Percentiles rank a stretch among this genome's conserved stretches.
Evolutionary conservation across 2,888 invertebrate genomes (phyloP).

Genomic region (Sphaerophoria taeniata): DNA sequence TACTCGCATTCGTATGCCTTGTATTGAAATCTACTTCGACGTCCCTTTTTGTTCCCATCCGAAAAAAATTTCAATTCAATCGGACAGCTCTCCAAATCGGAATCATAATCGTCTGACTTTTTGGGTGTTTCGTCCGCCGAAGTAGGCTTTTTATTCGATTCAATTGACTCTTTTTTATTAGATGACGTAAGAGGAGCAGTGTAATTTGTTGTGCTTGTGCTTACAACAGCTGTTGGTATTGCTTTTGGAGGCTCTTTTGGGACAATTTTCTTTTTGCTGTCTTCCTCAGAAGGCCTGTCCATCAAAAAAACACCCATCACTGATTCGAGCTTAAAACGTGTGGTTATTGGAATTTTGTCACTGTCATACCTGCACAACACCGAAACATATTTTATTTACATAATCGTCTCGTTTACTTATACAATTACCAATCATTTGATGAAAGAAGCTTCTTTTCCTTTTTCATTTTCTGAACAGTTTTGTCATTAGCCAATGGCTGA

Average conservation of each 20-base stretch:
- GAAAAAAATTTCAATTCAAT: conserved; percentile 62
- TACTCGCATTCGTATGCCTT: conserved; percentile 78
- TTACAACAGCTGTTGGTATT: not conserved
- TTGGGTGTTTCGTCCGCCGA: conserved; percentile 26
- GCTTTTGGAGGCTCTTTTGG: not conserved
- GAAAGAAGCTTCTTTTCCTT: conserved; percentile 76
- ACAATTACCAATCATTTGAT: conserved; percentile 77
- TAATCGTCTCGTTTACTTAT: not conserved
- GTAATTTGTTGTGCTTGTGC: not conserved
- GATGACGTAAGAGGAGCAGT: not conserved
- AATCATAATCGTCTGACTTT: conserved; percentile 27
- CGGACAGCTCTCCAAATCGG: conserved; percentile 58
- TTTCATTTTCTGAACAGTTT: conserved; percentile 47
- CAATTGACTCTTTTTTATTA: not conserved
- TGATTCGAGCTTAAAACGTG: conserved; percentile 77
- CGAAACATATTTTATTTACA: not conserved
- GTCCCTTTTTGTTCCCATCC: conserved; percentile 62
- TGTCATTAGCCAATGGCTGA: conserved; percentile 54
- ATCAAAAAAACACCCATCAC: conserved; percentile 76
- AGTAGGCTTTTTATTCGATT: conserved; percentile 5
- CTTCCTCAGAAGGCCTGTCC: conserved; percentile 75
- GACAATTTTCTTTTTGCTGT: conserved; percentile 71
- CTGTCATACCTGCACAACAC: conserved; percentile 77
- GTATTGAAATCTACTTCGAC: conserved; percentile 74
- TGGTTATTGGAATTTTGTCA: conserved; percentile 78